phyloP scores from a whole-genome alignment of 1,140 invertebrate genomes.

The Procambarus virginalis region DNA sequence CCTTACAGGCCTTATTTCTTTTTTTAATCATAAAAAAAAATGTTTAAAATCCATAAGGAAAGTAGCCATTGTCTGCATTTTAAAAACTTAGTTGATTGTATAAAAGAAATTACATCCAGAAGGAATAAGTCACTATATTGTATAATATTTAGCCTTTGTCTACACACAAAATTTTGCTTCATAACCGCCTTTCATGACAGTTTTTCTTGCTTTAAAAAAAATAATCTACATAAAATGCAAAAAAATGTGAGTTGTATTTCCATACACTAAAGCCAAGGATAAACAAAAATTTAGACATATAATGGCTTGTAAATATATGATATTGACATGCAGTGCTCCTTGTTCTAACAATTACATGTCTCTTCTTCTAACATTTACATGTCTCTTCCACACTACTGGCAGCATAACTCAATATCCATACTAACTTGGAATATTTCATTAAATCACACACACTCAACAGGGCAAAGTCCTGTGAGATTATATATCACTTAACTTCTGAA shows the following conservation, averaged over 20 bases:
- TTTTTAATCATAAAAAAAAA: too few relatives aligned
- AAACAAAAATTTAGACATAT: slow-evolving; percentile 9
- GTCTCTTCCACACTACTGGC: slow-evolving; percentile 53
- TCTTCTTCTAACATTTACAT: slow-evolving; percentile 19
- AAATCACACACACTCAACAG: slow-evolving; percentile 51
- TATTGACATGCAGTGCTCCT: slow-evolving; percentile 42
- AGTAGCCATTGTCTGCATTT: slow-evolving; percentile 11
- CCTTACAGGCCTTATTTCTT: not conserved
- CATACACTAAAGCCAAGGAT: slow-evolving; percentile 6
- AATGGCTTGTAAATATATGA: slow-evolving; percentile 19
- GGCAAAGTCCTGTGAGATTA: slow-evolving; percentile 32
- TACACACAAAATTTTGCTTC: not conserved
- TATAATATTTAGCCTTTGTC: not conserved
- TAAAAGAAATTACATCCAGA: not conserved
- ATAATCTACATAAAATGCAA: not conserved
- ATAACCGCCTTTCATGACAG: slow-evolving; percentile 7
- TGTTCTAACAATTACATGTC: slow-evolving; percentile 20
- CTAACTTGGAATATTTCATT: slow-evolving; percentile 52
- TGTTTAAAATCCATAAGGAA: not conserved
- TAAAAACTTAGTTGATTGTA: not conserved
- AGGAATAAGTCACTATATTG: not conserved
- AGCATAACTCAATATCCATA: slow-evolving; percentile 57
- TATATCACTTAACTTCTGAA: slow-evolving; percentile 26
- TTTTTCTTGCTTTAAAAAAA: slow-evolving; percentile 20
- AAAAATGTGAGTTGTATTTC: not conserved